Base-by-base conservation (phyloP, 2,113 vertebrate genomes). In the Tragelaphus strepsiceros region DNA sequence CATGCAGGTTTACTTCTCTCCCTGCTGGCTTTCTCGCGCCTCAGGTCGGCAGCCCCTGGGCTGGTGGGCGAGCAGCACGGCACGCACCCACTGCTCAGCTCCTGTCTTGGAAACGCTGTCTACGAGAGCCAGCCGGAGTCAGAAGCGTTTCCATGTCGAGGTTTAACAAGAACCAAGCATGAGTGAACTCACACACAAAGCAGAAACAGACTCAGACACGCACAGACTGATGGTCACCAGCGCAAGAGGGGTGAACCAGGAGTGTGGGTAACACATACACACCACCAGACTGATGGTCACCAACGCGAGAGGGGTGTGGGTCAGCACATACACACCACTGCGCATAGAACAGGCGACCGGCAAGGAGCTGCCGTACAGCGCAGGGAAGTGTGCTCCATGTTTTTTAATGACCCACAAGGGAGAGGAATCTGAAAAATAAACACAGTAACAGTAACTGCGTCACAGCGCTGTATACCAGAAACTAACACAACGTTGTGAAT, bases 301-400 rank as follows among this genome's bases (percentile, higher is more conserved):
- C 49, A 7, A 32, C 21, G 16, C 9, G 78, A 51, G 16, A 19
- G 2, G 1, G 28, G 78, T 3, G 9, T 6, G 78, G 49, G 46
- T 3, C 43, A 11, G 2, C 9, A 21, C 46, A 19, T 2, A 28
- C 15, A 49, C 46, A 19, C 26, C 28, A 0, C 77, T 32, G 16
- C 2, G 16, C 13, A 0, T 6, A 19, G 6, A 2, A 6, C 16
- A 32, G 46, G 9, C 17, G 0, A 30, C 16, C 26, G 2, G 3
- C 46, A 3, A 49, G 46, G 9, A 1, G 0, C 78, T 11, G 16
- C 78, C 6, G 5, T 0, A 1, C 1, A 19, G 46, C 2, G 1
- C 78, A 19, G 16, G 78, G 46, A 11, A 6, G 16, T 0, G 14
- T 0, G 0, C 26, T 11, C 46, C 15, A 1, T 1, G 0, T 30